A percentile compares a stretch with the other conserved stretches of the same genome.
Evolutionary conservation across 2,113 vertebrate species (phyloP).

Genomic region (Oryzias melastigma): DNA sequence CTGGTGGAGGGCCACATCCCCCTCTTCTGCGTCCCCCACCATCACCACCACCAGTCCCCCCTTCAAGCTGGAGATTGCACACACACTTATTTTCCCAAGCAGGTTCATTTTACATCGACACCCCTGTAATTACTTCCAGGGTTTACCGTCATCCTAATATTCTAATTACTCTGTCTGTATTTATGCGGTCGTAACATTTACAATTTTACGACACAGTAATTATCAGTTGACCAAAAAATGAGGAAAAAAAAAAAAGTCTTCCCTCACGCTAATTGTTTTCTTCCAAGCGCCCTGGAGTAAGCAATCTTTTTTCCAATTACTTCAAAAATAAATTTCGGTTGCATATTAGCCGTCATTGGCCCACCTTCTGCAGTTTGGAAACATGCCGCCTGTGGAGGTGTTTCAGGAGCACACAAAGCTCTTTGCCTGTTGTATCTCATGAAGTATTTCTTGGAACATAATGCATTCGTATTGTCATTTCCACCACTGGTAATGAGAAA

Average conservation of each 20-base stretch:
- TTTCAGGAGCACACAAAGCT: conserved; percentile 28
- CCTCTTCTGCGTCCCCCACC: conserved; percentile 20
- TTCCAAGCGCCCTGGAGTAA: conserved; percentile 11
- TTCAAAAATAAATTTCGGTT: conserved; percentile 11
- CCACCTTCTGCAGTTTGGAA: conserved; percentile 11
- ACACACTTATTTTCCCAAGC: conserved; percentile 14
- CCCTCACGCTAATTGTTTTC: conserved; percentile 27
- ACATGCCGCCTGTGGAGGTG: conserved; percentile 20
- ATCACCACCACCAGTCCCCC: conserved; percentile 6
- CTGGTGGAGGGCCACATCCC: conserved; percentile 29
- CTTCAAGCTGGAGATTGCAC: conserved; percentile 31
- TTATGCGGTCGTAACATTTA: conserved; percentile 54
- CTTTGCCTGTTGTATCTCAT: conserved; percentile 28
- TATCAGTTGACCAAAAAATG: conserved; percentile 48
- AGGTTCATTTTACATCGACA: conserved; percentile 22
- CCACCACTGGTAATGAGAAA: conserved; percentile 30
- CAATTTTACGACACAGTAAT: conserved; percentile 43
- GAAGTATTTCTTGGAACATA: conserved; percentile 27
- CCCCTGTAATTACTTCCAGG: conserved; percentile 45
- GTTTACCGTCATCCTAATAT: conserved; percentile 56
- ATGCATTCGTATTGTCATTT: conserved; percentile 38
- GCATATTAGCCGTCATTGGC: background rate
- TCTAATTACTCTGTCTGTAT: conserved; percentile 47
- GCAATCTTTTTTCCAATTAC: conserved; percentile 23
- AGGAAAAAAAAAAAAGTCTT: conserved; percentile 26